Evolutionary conservation across 2,113 vertebrate genomes (phyloP), one percentile per base, ranked within the genome.

Genomic region (Syngnathus scovelli): DNA sequence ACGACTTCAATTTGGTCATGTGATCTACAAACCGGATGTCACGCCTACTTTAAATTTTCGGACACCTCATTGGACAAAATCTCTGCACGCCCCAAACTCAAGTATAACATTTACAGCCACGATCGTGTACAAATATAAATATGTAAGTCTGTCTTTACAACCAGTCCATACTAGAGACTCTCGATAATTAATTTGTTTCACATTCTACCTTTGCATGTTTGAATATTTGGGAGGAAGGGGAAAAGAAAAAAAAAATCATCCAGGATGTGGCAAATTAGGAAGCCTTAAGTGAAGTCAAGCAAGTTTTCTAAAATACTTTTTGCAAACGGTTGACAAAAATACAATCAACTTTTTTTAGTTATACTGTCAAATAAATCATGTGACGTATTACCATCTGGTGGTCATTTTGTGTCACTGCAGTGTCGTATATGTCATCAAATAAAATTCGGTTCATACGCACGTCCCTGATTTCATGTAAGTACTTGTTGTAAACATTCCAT

Each of bases 1-100:
- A 16, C 76, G 77, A 81, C 74, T 81, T 66, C 23, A 48, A 84
- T 87, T 80, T 74, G 64, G 52, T 88, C 89, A 89, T 41, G 19
- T 88, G 87, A 86, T 43, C 13, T 0, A 1, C 13, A 62, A 65
- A 83, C 56, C 56, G 83, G 85, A 88, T 86, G 72, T 87, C 7
- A 67, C 77, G 81, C 85, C 78, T 59, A 8, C 4, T 44, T n/a
- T 5, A 6, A 6, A 36, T 18, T 6, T 67, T 5, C 12, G 15
- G 19, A 18, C 3, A 39, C 52, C 9, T 41, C n/a, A 86, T 86
- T 85, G 84, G 85, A 52, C 65, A 55, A 12, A 13, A 3, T 0
- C 2, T 38, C 9, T 10, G 27, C 27, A 33, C 27, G 3, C 27
- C 27, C 27, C 59, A 13, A 6, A 4, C 23, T 21, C 1, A 12